Evolutionary conservation across 2,888 invertebrate species (phyloP), one percentile per base, ranked within the genome.

Genomic region (Metacarcinus magister): DNA sequence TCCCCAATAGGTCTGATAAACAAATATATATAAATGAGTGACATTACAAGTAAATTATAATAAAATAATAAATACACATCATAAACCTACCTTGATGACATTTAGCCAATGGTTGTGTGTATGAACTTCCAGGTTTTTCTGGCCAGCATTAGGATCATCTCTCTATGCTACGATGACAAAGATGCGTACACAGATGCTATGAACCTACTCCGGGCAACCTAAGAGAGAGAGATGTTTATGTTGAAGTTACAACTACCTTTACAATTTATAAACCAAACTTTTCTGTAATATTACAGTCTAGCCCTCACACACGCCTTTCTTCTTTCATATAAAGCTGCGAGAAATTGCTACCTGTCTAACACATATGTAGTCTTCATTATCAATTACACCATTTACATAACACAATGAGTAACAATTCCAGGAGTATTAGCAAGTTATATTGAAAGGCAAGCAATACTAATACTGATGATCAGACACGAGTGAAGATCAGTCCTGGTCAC

Each of bases 121-220:
- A 96, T 7, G 96, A 96, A 92, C 91, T 95, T 91, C 97, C 97
- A 97, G 97, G 97, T 96, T 97, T 97, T 97, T 97, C 91, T 97
- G 97, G 13, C 97, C 96, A 16, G 98, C 98, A 96, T 98, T 96
- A 39, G 99, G 99, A 99, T 98, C 98, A 99, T 98, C 98, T 99
- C 99, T 93, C 99, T 98, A 97, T n/a, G 99, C 99, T 97, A 99
- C 99, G 97, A 99, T 99, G 2, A 99, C 99, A 98, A 99, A 99
- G 97, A 99, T 99, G 96, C 99, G 98, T 0, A 99, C 99, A 0
- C 99, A 0, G 99, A 99, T 96, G 99, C 98, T 7, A 99, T 99
- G 97, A 99, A 99, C 97, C 99, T n/a, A n/a, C n/a, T 98, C 39
- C 99, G 98, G 0, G 99, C 99, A 0, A 99, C 99, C 95, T 96